phyloP scores from a whole-genome alignment of 2,113 vertebrate species.

The Fulica atra region DNA sequence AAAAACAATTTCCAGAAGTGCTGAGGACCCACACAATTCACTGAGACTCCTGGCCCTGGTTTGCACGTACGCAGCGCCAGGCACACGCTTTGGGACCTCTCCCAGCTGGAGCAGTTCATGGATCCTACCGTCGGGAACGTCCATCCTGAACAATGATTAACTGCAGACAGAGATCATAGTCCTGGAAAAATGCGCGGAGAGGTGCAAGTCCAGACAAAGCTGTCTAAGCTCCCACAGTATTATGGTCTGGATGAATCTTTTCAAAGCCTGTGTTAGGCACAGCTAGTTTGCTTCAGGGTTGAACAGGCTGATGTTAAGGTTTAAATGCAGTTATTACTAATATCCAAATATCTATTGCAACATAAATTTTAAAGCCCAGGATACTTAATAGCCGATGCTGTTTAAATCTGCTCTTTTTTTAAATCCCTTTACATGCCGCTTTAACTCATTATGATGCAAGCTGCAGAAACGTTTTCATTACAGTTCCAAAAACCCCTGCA shows the following conservation, averaged over 20 bases:
- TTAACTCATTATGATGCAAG: constrained; percentile 36
- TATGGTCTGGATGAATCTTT: constrained; percentile 33
- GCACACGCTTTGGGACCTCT: constrained; percentile 7
- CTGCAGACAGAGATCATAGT: constrained; percentile 37
- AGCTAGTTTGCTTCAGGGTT: constrained; percentile 35
- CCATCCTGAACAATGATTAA: constrained; percentile 46
- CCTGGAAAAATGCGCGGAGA: constrained; percentile 47
- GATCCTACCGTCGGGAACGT: constrained; percentile 26
- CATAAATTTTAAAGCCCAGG: not conserved
- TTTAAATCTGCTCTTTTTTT: not conserved
- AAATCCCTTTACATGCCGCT: not conserved
- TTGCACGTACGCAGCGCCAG: not conserved
- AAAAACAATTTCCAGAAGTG: constrained; percentile 36
- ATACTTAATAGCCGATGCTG: not conserved
- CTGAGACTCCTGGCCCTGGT: constrained; percentile 36
- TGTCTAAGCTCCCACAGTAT: constrained; percentile 55
- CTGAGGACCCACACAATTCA: constrained; percentile 45
- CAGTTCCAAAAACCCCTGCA: not conserved
- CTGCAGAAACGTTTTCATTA: constrained; percentile 6
- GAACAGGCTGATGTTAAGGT: not conserved
- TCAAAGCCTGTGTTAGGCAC: constrained; percentile 17
- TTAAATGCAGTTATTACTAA: not conserved
- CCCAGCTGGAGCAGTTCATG: constrained; percentile 36
- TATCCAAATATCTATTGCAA: not conserved
- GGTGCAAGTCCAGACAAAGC: constrained; percentile 51